These are phyloP conservation scores for Leucozona laternaria DNA, from an alignment of 2,888 invertebrate species.

Conservation along the genomic window DNA sequence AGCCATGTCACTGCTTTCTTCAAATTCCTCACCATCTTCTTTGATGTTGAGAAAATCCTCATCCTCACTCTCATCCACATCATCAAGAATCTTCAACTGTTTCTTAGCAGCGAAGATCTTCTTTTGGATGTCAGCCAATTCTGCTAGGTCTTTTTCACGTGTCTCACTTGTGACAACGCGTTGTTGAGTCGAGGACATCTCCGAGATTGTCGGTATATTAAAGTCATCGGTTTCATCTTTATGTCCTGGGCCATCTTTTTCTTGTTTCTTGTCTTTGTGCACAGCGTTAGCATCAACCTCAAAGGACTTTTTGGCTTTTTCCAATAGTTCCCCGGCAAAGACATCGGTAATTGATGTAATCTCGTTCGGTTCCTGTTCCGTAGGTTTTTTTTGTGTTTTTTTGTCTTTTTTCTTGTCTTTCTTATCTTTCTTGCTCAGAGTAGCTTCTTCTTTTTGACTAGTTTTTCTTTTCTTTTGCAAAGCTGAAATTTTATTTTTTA, in stretches of 20 bases:
- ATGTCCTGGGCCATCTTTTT: slow-evolving; percentile 81
- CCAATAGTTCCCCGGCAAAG: slow-evolving; percentile 87
- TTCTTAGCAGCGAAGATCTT: slow-evolving; percentile 86
- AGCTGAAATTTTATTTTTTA: slow-evolving; percentile 41
- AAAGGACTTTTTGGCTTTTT: slow-evolving; percentile 82
- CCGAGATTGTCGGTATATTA: slow-evolving; percentile 84
- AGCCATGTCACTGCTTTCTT: slow-evolving; percentile 77
- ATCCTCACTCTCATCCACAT: slow-evolving; percentile 85
- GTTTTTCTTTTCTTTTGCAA: slow-evolving; percentile 84
- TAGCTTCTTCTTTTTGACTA: slow-evolving; percentile 78
- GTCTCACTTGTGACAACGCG: slow-evolving; percentile 73
- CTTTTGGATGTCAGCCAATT: slow-evolving; percentile 86
- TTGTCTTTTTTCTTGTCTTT: slow-evolving; percentile 78
- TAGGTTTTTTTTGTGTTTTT: slow-evolving; percentile 77
- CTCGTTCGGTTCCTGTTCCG: slow-evolving; percentile 73
- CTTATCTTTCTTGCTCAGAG: slow-evolving; percentile 83
- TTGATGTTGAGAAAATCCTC: slow-evolving; percentile 88
- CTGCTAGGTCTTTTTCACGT: slow-evolving; percentile 84
- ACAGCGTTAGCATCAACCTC: slow-evolving; percentile 78
- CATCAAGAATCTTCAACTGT: slow-evolving; percentile 83
- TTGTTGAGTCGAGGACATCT: slow-evolving; percentile 80
- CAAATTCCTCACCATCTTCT: slow-evolving; percentile 86
- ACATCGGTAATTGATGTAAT: slow-evolving; percentile 86
- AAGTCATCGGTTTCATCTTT: slow-evolving; percentile 83
- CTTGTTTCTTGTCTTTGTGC: slow-evolving; percentile 79